phyloP scores from a whole-genome alignment of 37 sponge, comb jelly and placozoan genomes.

The Cladorhizidae sp. region DNA sequence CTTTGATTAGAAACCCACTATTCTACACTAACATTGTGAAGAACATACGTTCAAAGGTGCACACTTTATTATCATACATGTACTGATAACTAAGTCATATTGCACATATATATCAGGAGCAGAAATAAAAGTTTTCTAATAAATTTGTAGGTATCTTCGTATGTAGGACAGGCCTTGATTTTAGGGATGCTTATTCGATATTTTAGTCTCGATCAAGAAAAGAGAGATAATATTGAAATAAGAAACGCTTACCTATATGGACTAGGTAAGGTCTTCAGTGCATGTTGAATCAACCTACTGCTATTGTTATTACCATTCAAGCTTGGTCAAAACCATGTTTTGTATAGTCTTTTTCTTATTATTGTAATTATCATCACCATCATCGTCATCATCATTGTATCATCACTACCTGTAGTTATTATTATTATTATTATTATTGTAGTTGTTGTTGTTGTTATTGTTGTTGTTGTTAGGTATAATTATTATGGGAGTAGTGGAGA shows the following conservation, averaged over 20 bases:
- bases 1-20: too few relatives aligned
- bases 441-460: neutral
- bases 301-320: too few relatives aligned
- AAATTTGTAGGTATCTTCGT: constrained; percentile 14
- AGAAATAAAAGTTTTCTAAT: neutral
- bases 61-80: neutral
- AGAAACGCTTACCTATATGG: constrained; percentile 73
- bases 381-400: neutral
- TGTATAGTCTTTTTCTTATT: too few relatives aligned
- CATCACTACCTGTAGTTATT: neutral
- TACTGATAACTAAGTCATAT: neutral
- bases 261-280: constrained; percentile 6
- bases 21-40: too few relatives aligned
- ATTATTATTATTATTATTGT: neutral
- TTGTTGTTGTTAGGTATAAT: constrained; percentile 17
- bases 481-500: neutral
- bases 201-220: constrained; percentile 15
- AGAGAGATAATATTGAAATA: constrained; percentile 29
- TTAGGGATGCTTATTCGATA: constrained; percentile 64
- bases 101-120: too few relatives aligned
- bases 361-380: too few relatives aligned
- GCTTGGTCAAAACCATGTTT: too few relatives aligned
- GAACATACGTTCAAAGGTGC: neutral
- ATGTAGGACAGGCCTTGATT: constrained; percentile 53
- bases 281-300: neutral